Base-by-base conservation (phyloP, 2,797 vertebrate species). In the Poecile montanus region DNA sequence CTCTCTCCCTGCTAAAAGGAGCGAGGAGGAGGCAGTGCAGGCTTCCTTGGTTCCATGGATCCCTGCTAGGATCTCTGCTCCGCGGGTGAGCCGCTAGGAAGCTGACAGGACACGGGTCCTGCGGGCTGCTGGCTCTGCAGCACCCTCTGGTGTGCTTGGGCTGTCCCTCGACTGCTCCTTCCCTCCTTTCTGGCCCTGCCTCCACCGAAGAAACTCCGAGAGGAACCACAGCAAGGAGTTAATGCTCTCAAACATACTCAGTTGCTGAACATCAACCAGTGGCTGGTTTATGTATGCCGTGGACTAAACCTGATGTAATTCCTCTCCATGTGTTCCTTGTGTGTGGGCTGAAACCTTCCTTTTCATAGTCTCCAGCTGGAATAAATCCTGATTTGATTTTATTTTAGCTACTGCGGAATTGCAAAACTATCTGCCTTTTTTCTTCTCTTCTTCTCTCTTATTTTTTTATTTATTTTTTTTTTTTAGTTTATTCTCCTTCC, bases 81-180 rank as follows among this genome's bases (percentile, higher is more conserved):
- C 0, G 1, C 0, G 5, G 22, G 7, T 60, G 50, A 75, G 47
- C n/a, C 4, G 1, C 16, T 22, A 10, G 67, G 26, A 27, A 62
- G 58, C 66, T 36, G 62, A 1, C 13, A 40, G 47, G n/a, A 65
- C 62, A 11, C 11, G 0, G 6, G 8, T 48, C 51, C 40, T 79
- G 40, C 17, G 29, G 56, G 56, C 42, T 81, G 58, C 86, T 61
- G 77, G 71, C 61, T 71, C 91, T 74, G 63, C 76, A 95, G 89
- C 91, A 90, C 95, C 93, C 95, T 93, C 95, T 97, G 83, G 3
- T 85, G 96, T 89, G 42, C 26, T 51, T n/a, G 14, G 2, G 56
- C 40, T 80, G 40, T 38, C 54, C 36, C 1, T 50, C 7, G 44
- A 3, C 68, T 77, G 16, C 50, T 73, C 13, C 11, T 61, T 78